Base-by-base conservation (phyloP, 1,140 invertebrate species). In the Drosophila oshimai region DNA sequence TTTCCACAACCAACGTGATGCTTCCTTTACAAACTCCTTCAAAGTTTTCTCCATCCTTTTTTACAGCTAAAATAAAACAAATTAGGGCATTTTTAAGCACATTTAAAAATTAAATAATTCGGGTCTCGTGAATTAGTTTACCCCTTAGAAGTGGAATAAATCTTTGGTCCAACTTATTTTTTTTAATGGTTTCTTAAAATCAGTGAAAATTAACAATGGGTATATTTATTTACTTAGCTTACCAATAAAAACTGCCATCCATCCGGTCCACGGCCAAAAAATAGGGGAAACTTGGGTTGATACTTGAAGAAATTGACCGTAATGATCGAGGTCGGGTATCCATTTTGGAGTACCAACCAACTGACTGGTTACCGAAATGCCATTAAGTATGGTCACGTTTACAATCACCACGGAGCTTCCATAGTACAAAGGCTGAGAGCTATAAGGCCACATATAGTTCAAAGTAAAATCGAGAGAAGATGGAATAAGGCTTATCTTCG, bases 231-330 rank as follows among this genome's bases (percentile, higher is more conserved):
- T 15, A 4, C 0, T 17, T 1, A 10, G 29, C 61, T 79, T 60
- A 91, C 90, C 61, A 34, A 91, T 92, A 55, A 92, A 78, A 28
- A 99, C 94, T 7, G 97, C 97, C 50, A 99, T 91, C 95, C 96
- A 99, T 0, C 98, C 98, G 5, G 97, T 97, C 98, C 98, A 99
- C 0, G 98, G 98, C 98, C 98, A 99, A 12, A 99, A 91, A 28
- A 96, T 93, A 58, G 95, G 93, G n/a, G 96, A 97, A 91, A 96
- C 94, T 10, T 95, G 94, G 31, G 96, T 93, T 0, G 95, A 93
- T 45, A 97, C 93, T 28, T 96, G 93, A 18, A 96, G 92, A 33
- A 93, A 90, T 37, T 94, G 92, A 4, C 97, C 96, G 92, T 96
- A 93, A 64, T 96, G 94, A 49, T 94, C 93, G 5, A 93, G 91